Conservation (phyloP, 2,113 vertebrate genomes). For the Hemibagrus wyckioides region DNA sequence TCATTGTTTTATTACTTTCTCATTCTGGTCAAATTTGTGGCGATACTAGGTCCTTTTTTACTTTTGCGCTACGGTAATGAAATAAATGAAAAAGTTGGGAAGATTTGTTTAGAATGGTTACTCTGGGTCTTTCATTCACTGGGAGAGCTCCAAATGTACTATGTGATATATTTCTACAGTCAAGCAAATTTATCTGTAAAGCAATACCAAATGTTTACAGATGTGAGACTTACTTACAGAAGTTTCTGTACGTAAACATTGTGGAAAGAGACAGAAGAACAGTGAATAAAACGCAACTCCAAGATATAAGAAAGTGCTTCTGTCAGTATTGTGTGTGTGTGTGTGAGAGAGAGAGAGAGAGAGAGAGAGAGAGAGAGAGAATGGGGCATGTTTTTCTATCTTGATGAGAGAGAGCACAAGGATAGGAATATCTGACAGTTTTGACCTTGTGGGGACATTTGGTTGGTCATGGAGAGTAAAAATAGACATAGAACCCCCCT, state of each 20-base stretch:
- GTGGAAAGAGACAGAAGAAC: background rate
- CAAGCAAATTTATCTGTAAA: too few relatives aligned
- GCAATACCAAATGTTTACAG: background rate
- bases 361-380: too few relatives aligned
- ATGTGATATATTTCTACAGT: background rate
- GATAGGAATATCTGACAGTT: background rate
- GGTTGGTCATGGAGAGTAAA: background rate
- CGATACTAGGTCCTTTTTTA: too few relatives aligned
- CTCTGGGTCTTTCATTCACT: background rate
- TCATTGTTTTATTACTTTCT: background rate
- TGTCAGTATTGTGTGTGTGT: background rate
- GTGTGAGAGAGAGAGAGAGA: background rate
- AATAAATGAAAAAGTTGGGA: background rate
- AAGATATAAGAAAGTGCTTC: too few relatives aligned
- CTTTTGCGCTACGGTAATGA: background rate
- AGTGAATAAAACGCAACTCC: background rate
- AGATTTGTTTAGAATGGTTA: background rate
- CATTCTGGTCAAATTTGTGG: background rate
- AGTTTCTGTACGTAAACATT: background rate
- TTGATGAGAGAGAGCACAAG: background rate
- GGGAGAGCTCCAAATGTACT: background rate
- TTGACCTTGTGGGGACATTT: slow-evolving; percentile 7
- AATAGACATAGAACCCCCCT: background rate
- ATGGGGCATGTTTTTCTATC: background rate
- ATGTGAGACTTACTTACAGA: background rate